phyloP scores from a whole-genome alignment of 2,888 invertebrate species.

The Limulus polyphemus region DNA sequence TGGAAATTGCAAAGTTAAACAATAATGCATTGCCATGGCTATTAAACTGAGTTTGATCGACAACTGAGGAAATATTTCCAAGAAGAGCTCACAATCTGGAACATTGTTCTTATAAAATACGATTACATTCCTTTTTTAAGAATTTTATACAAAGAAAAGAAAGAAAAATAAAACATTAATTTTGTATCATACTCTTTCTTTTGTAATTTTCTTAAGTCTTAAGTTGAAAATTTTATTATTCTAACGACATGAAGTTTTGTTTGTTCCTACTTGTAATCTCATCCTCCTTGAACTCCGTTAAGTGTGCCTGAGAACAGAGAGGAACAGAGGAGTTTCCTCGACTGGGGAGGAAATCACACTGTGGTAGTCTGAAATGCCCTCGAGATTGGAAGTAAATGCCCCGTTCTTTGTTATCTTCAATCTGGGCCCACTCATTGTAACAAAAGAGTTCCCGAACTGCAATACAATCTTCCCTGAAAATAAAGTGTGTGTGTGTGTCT shows the following conservation, averaged over 20 bases:
- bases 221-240: too few species aligned
- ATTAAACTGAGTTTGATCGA: too few species aligned
- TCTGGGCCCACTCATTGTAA: slow-evolving; percentile 80
- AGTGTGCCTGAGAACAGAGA: slow-evolving; percentile 67
- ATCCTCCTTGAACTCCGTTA: slow-evolving; percentile 65
- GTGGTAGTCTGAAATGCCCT: slow-evolving; percentile 75
- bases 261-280: slow-evolving; percentile 59
- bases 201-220: too few species aligned
- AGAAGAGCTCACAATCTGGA: too few species aligned
- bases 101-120: too few species aligned
- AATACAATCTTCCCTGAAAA: slow-evolving; percentile 68
- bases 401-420: slow-evolving; percentile 69
- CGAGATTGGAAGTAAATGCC: slow-evolving; percentile 64
- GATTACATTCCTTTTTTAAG: too few species aligned
- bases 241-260: background rate
- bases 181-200: too few species aligned
- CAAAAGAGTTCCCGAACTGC: slow-evolving; percentile 83
- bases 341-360: slow-evolving; percentile 62
- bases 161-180: too few species aligned
- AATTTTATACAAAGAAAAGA: too few species aligned
- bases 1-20: too few species aligned
- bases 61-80: too few species aligned
- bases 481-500: background rate
- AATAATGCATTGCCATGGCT: too few species aligned
- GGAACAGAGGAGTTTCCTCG: slow-evolving; percentile 40